Percentiles rank a stretch among this genome's conserved stretches.
These are phyloP conservation scores for honey bee (Apis mellifera) DNA, from an alignment of 1,140 invertebrate species.

Conservation along the genomic window Amel_HAv3.1 CM009938.2:2840001-2840500, in stretches of 20 bases:
- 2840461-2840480: slow-evolving; percentile 73
- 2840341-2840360: slow-evolving; percentile 86
- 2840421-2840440: slow-evolving; percentile 78
- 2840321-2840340: slow-evolving; percentile 85
- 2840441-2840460: slow-evolving; percentile 77
- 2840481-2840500: slow-evolving; percentile 73
- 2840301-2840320: slow-evolving; percentile 85
- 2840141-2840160: background rate
- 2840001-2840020: background rate
- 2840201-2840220: no score
- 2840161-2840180: background rate
- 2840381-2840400: slow-evolving; percentile 86
- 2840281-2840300: slow-evolving; percentile 85
- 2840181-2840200: background rate
- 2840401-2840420: slow-evolving; percentile 80
- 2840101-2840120: no score
- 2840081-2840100: no score
- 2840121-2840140: no score
- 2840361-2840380: slow-evolving; percentile 88
- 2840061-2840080: no score
- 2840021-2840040: background rate
- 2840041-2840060: no score
- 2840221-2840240: no score
- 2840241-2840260: background rate
- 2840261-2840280: slow-evolving; percentile 75